Evolutionary conservation across 2,888 invertebrate species (phyloP), one percentile per base, ranked within the genome.

Genomic region (Bedellia somnulentella): DNA sequence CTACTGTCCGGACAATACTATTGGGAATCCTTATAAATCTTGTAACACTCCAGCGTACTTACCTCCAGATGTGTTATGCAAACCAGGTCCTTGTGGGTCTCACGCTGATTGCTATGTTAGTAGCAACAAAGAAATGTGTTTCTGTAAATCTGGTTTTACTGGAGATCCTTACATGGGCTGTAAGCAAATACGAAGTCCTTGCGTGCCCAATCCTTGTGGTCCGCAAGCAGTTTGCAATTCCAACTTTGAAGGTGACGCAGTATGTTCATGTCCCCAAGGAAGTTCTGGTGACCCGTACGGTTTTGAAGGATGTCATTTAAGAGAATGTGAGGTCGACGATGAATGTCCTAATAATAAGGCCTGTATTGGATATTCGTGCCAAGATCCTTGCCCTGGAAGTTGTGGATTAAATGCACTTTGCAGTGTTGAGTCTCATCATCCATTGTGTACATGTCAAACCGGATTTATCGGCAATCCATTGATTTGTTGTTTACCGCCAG

Each of bases 81-180:
- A 82, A 53, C 91, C 91, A 6, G 90, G 90, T 6, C 89, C 89
- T 2, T 92, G 92, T 60, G 91, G 90, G 15, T 60, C 70, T 11
- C 89, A 92, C 55, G 84, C 91, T 6, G 89, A 91, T 50, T 93
- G 92, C 52, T 91, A 91, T 48, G 86, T 90, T 4, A 80, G 85
- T 27, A 85, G 85, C 33, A 89, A 89, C 46, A 83, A 83, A 46
- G 92, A 93, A 58, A 85, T 87, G 57, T 93, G 93, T 56, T 90
- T 85, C 57, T 93, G 93, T 46, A 83, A 81, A 51, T 55, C 78
- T 27, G 89, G 87, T 15, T 89, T 78, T 55, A 77, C 78, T 24
- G 93, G 92, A 11, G 88, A 93, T 68, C 86, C 92, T 3, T 89
- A 89, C 45, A 78, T 81, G 15, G 86, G 83, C n/a, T 92, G 91